Evolutionary conservation across 1,140 invertebrate genomes (phyloP), one percentile per base, ranked within the genome.

Genomic region (Penaeus indicus): DNA sequence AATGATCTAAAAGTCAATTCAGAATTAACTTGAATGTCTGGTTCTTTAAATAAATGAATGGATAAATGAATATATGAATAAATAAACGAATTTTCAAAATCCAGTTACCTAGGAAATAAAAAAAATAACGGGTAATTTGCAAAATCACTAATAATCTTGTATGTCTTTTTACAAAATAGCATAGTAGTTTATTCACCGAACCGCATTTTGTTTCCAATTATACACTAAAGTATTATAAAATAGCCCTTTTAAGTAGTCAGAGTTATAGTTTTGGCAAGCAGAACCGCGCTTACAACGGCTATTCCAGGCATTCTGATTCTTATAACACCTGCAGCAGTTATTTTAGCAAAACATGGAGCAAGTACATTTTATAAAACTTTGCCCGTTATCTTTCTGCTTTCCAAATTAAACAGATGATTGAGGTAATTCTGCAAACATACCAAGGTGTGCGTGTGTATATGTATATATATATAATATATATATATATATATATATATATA

Each of bases 251-350:
- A 42, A 80, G 21, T 21, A 2, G 54, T 22, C 18, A 42, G 54
- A 79, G 54, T 18, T 32, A 79, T 81, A 60, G 18, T 60, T 81
- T 60, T n/a, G 16, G 67, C 62, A 64, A 64, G 62, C 62, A 64
- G 63, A 83, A 83, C 81, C n/a, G 19, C 62, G 64, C 32, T 64
- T 83, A 42, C 81, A 85, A 72, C 64, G 72, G 72, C 84, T 85
- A 69, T 75, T 85, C 13, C 83, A 84, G 11, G 67, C 32, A 60
- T 42, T 72, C 61, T 84, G 11, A 72, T 69, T 84, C 61, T 84
- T 84, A 72, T 67, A 25, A 60, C n/a, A 32, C 67, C 22, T 84
- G 63, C 83, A 84, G 18, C 83, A 25, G 63, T 72, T 72, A 60
- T 81, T 61, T 13, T 81, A 13, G 25, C 79, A 81, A 38, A 81